Evolutionary conservation across 2,888 invertebrate species (phyloP).

Genomic region (Ypsolopha sequella): DNA sequence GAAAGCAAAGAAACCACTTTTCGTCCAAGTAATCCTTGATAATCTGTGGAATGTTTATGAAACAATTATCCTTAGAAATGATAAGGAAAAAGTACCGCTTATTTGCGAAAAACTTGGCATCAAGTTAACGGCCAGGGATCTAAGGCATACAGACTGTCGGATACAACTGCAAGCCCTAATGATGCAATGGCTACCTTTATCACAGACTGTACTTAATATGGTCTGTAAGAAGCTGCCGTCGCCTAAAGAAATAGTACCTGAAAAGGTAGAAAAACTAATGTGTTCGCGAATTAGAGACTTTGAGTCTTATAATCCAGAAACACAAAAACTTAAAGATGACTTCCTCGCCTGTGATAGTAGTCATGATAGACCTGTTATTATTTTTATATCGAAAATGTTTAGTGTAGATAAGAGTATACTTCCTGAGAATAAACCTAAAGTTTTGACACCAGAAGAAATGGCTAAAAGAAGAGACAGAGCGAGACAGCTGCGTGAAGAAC

Average conservation of each 20-base stretch:
- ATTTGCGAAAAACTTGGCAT: constrained; percentile 85
- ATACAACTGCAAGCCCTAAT: constrained; percentile 85
- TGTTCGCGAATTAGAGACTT: constrained; percentile 79
- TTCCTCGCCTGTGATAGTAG: constrained; percentile 77
- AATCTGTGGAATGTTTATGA: constrained; percentile 94
- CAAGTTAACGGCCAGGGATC: constrained; percentile 80
- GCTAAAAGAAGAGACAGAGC: constrained; percentile 76
- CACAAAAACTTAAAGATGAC: constrained; percentile 77
- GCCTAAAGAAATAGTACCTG: constrained; percentile 79
- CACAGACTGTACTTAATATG: constrained; percentile 84
- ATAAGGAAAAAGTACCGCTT: constrained; percentile 77
- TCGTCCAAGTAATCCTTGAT: constrained; percentile 91
- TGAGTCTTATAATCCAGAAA: constrained; percentile 75
- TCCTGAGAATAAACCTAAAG: constrained; percentile 84
- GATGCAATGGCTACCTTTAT: constrained; percentile 91
- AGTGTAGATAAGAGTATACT: constrained; percentile 80
- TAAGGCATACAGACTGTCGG: constrained; percentile 82
- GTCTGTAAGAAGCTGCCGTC: constrained; percentile 86
- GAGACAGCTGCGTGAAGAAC: constrained; percentile 74
- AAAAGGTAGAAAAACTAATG: constrained; percentile 87
- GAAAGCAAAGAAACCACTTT: constrained; percentile 92
- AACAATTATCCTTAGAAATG: constrained; percentile 80
- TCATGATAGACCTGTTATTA: constrained; percentile 75
- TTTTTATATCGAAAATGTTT: constrained; percentile 93
- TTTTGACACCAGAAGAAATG: constrained; percentile 82